These are phyloP conservation scores for Drosophila putrida DNA, from an alignment of 2,888 invertebrate genomes.

Conservation along the genomic window DNA sequence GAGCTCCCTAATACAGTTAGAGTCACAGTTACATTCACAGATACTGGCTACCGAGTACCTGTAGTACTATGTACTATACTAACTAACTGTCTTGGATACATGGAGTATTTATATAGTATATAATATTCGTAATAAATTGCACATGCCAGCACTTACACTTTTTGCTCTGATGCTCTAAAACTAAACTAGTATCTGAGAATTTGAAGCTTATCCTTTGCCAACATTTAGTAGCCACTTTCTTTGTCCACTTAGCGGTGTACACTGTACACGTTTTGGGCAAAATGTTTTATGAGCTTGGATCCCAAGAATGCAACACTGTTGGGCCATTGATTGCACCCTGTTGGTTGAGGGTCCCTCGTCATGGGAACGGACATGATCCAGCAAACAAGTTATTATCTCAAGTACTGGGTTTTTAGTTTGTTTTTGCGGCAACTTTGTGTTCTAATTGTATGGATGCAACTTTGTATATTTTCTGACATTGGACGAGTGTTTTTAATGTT, in stretches of 20 bases:
- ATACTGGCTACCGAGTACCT: neutral
- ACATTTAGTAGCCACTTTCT: conserved; percentile 29
- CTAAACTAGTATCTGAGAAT: neutral
- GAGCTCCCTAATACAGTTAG: conserved; percentile 36
- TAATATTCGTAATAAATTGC: conserved; percentile 71
- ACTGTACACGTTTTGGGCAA: conserved; percentile 47
- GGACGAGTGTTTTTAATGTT: conserved; percentile 17
- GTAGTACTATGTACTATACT: neutral
- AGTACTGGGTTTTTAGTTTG: conserved; percentile 41
- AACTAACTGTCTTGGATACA: neutral
- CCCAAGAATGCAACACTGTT: conserved; percentile 58
- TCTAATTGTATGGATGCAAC: conserved; percentile 22
- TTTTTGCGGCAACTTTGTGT: conserved; percentile 36
- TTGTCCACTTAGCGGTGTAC: conserved; percentile 42
- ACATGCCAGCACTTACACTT: conserved; percentile 31
- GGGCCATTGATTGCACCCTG: conserved; percentile 30
- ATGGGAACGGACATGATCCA: conserved; percentile 11
- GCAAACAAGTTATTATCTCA: conserved; percentile 47
- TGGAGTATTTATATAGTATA: conserved; percentile 48
- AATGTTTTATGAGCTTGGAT: conserved; percentile 52
- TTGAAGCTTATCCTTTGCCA: conserved; percentile 12
- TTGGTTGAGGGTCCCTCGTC: neutral
- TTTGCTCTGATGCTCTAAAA: neutral
- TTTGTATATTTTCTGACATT: conserved; percentile 10
- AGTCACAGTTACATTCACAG: conserved; percentile 12